Base-by-base conservation (phyloP, 2,888 invertebrate species). In the Scrobipalpa atriplicella region DNA sequence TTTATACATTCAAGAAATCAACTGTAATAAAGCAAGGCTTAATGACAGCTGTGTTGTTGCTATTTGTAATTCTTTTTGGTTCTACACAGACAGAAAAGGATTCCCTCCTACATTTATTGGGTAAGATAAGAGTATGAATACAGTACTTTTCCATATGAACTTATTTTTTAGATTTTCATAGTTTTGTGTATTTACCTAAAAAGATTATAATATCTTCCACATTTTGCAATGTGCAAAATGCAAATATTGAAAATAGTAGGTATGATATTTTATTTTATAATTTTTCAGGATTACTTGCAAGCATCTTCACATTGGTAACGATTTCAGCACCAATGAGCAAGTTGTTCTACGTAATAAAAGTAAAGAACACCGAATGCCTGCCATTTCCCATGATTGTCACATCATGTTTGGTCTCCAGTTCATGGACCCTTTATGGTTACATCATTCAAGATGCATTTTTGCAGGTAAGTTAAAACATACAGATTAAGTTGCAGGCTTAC, bases 351-450 rank as follows among this genome's bases (percentile, higher is more conserved):
- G 98, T 99, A 5, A 92, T 98, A 65, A 94, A 93, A 83, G 94
- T 95, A 7, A 96, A 95, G 84, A 97, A 94, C 82, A 95, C 97
- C 0, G 97, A 98, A 77, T 96, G 96, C 82, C 93, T 99, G 76
- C 98, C 98, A 38, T 96, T 98, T 82, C 96, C 97, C 5, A 93
- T 98, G 79, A 98, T 98, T 82, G 86, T 96, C 54, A 95, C 96
- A 81, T 96, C 97, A 47, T 96, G 98, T 82, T 87, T 97, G 64
- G 97, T 97, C 7, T 96, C 96, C 9, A 86, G 95, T 29, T 95
- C 97, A 75, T 99, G 99, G 98, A 94, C 95, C 71, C 82, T 95
- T 1, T 99, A 98, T 89, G 98, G 98, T 39, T 83, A 94, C 64
- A 88, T 98, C 61, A 93, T 97, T 71, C 91, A 95, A 64, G 98